Evolutionary conservation across 2,113 vertebrate genomes (phyloP).

Genomic region (Felis chaus): DNA sequence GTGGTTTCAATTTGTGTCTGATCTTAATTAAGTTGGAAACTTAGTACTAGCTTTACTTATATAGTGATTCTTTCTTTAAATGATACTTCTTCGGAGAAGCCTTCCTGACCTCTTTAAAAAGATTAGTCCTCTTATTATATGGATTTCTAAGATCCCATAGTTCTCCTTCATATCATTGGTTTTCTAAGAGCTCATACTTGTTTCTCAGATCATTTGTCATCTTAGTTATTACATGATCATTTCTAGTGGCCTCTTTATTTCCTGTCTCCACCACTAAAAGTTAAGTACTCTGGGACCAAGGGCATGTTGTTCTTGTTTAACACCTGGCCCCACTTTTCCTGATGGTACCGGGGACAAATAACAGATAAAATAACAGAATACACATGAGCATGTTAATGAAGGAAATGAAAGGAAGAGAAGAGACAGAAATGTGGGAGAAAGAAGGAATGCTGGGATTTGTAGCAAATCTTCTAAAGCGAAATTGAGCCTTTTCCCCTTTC

Average conservation of each 20-base stretch:
- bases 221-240: not conserved
- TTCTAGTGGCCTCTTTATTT: not conserved
- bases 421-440: not conserved
- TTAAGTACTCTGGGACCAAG: not conserved
- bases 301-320: not conserved
- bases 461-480: not conserved
- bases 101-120: not conserved
- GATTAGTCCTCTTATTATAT: not conserved
- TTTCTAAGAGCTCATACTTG: not conserved
- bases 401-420: not conserved
- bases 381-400: not conserved
- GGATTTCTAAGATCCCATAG: not conserved
- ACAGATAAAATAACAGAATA: not conserved
- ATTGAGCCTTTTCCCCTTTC: not conserved
- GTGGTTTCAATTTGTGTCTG: not conserved
- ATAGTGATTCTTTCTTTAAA: not conserved
- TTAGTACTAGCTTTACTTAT: not conserved
- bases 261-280: not conserved
- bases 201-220: not conserved
- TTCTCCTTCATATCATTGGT: not conserved
- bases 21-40: not conserved
- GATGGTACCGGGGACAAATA: not conserved
- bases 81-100: not conserved
- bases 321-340: not conserved
- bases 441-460: not conserved